Base-by-base conservation (phyloP, 2,113 vertebrate genomes). In the Chionomys nivalis region DNA sequence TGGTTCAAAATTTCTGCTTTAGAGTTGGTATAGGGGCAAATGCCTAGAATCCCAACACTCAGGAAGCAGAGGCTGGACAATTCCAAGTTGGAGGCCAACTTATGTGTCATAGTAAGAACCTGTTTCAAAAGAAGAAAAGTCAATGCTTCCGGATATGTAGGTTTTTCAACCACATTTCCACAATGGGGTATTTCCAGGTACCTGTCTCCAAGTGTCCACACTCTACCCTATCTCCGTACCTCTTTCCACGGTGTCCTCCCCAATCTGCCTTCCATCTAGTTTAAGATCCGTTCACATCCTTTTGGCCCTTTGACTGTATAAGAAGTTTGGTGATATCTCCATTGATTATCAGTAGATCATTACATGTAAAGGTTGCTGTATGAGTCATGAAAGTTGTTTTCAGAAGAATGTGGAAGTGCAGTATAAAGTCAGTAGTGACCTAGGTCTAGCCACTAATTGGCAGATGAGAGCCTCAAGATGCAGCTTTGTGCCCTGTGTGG, bases 211-310 rank as follows among this genome's bases (percentile, higher is more conserved):
- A 61, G n/a, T 42, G 52, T 39, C 79, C 14, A 17, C 5, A 2
- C 6, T 49, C 5, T 6, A 1, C 13, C 39, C 47, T 31, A 3
- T 16, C n/a, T 19, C 2, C 0, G 3, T 10, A 24, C 36, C 17
- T 17, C 16, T 2, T 28, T 39, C 0, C 21, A 6, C 26, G 3
- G 1, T 44, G 4, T 33, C 47, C 7, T 24, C 8, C 7, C 21
- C 36, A 28, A 1, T 6, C 21, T 42, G 5, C 58, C 39, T 89
- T n/a, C 81, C 42, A 0, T 9, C 19, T 5, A 8, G 7, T 12
- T 68, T 61, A 8, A 31, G 14, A 5, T 1, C 12, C n/a, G 33
- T 63, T 66, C 24, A 55, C 26, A 39, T 33, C 1, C 17, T 28
- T 16, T 17, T 13, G 3, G 21, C 3, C 11, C 16, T 47, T 12